Base-by-base conservation (phyloP, 2,888 invertebrate species). In the Chaetogeoica ovagalla region DNA sequence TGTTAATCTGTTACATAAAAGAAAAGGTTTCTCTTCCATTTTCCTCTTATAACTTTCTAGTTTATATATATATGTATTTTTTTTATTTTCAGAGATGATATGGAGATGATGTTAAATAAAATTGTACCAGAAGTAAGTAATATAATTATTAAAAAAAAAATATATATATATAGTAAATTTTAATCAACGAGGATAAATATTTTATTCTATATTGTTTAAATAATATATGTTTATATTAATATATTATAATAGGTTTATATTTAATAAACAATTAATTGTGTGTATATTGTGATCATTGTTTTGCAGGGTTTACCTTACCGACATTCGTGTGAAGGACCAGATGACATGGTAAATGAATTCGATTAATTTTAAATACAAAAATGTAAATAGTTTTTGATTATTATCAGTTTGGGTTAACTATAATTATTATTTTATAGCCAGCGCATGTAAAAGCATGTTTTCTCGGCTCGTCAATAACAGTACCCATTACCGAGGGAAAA, bases 81-180 rank as follows among this genome's bases (percentile, higher is more conserved):
- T 84, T 83, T 82, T 84, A 84, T 86, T 82, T 84, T 48, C 48
- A 91, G 96, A 88, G 96, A 96, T 87, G 98, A 98, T 87, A 97
- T 97, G 96, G 97, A 98, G 89, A 97, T 97, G 96, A 96, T 98
- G 95, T 91, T 98, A 88, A 97, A 97, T 89, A 96, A 96, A 91
- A 94, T 98, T 88, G 95, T 98, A 88, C 97, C 97, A 87, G 97
- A 98, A 88, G 89, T 89, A 81, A 83, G 83, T 82, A 48, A 23
- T 81, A 52, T 30, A 30, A 30, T 30, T 30, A 4, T 30, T 30
- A 30, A 30, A 30, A 30, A 30, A 30, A 30, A 30, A 30, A 30
- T n/a, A n/a, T n/a, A 63, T 11, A 59, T 7, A 21, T 59, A n/a
- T 21, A 59, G 9, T 21, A 52, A 52, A 13, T 9, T 9, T 15